Conservation (phyloP, 2,113 vertebrate genomes). For the Gavia stellata region DNA sequence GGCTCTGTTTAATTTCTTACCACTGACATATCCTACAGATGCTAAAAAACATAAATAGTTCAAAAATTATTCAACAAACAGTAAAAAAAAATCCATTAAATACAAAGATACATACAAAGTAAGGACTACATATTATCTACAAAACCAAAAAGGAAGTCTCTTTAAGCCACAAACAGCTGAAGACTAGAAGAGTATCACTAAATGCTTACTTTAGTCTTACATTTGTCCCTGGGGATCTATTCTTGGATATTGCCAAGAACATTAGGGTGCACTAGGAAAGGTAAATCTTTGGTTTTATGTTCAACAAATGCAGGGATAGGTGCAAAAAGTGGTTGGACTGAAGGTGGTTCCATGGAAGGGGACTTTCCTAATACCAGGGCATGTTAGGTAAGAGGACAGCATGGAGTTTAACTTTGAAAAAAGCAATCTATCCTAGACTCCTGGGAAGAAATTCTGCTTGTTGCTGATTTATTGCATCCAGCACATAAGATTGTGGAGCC, state of each 20-base stretch:
- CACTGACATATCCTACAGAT: neutral
- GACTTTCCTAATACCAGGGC: neutral
- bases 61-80: neutral
- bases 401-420: neutral
- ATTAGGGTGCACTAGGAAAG: neutral
- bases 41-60: neutral
- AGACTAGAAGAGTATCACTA: neutral
- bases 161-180: neutral
- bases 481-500: neutral
- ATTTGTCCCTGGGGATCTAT: neutral
- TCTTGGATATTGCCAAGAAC: neutral
- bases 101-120: neutral
- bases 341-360: neutral
- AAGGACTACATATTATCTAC: neutral
- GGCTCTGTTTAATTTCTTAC: neutral
- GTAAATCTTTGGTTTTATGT: neutral
- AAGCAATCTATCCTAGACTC: neutral
- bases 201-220: neutral
- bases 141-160: neutral
- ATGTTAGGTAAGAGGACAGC: neutral
- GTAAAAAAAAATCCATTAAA: neutral
- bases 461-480: constrained; percentile 2
- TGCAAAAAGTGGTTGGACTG: neutral
- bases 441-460: neutral
- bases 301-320: neutral